phyloP scores from a whole-genome alignment of 2,888 invertebrate species.

The Apamea monoglypha region DNA sequence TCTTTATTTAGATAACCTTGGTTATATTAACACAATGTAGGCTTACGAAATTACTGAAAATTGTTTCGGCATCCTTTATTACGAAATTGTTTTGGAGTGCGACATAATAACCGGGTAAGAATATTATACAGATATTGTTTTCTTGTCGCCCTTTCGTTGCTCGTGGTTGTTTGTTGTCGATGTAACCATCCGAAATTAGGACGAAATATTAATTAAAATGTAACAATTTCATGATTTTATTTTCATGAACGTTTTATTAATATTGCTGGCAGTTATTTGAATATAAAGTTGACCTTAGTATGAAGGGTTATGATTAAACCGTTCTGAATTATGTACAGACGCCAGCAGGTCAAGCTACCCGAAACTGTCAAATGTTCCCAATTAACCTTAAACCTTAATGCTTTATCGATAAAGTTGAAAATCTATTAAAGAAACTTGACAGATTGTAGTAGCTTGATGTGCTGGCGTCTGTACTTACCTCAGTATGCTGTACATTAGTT shows the following conservation, averaged over 20 bases:
- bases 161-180: slow-evolving; percentile 31
- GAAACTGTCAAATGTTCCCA: no score
- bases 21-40: slow-evolving; percentile 63
- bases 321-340: background rate
- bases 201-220: slow-evolving; percentile 42
- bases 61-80: slow-evolving; percentile 61
- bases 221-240: slow-evolving; percentile 29
- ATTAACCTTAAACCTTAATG: no score
- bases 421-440: no score
- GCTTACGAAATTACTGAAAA: slow-evolving; percentile 64
- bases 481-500: background rate
- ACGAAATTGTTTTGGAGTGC: slow-evolving; percentile 55
- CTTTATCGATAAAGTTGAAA: no score
- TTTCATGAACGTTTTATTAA: slow-evolving; percentile 3
- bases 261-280: background rate
- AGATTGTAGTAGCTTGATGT: no score
- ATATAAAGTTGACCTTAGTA: slow-evolving; percentile 11
- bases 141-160: slow-evolving; percentile 24
- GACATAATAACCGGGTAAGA: slow-evolving; percentile 50
- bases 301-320: background rate
- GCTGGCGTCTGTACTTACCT: no score
- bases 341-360: no score
- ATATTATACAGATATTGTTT: slow-evolving; percentile 57
- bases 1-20: slow-evolving; percentile 63
- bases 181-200: slow-evolving; percentile 42